Percentiles rank a stretch among this genome's conserved stretches.
phyloP scores from a whole-genome alignment of 2,113 vertebrate species.

The Actenoides lindsayi region DNA sequence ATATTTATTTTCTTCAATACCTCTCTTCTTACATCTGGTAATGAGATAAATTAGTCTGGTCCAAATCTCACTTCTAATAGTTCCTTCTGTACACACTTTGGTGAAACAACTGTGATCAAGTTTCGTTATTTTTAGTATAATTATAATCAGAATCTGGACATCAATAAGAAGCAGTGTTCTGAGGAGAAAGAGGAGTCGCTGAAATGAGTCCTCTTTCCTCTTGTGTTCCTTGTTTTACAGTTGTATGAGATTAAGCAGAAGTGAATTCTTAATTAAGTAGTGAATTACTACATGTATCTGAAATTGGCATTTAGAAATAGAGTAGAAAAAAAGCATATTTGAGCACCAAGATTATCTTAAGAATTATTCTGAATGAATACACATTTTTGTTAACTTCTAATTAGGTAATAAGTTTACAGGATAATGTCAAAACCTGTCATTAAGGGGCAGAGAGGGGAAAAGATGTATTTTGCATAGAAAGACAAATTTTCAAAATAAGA shows the following conservation, averaged over 20 bases:
- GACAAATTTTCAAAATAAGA: not conserved
- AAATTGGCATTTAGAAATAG: not conserved
- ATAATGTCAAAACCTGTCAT: not conserved
- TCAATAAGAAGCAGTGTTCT: not conserved
- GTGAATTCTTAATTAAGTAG: slow-evolving; percentile 50
- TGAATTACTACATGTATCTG: not conserved
- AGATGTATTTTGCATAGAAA: not conserved
- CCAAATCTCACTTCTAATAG: not conserved
- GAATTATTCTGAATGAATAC: not conserved
- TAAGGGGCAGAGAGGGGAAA: not conserved
- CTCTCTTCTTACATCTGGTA: not conserved
- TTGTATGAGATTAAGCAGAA: slow-evolving; percentile 8
- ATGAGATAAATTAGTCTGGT: not conserved
- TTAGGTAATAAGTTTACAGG: not conserved
- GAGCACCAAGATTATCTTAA: not conserved
- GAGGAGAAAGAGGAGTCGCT: not conserved
- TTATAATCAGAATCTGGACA: not conserved
- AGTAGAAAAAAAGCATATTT: not conserved
- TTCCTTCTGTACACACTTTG: not conserved
- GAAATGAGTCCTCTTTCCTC: not conserved
- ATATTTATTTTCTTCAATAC: not conserved
- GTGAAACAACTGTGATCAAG: not conserved
- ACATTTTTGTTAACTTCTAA: not conserved
- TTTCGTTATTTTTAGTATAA: not conserved
- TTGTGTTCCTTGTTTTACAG: not conserved